phyloP scores from a whole-genome alignment of 2,797 vertebrate genomes.

The Spondyliosoma cantharus region DNA sequence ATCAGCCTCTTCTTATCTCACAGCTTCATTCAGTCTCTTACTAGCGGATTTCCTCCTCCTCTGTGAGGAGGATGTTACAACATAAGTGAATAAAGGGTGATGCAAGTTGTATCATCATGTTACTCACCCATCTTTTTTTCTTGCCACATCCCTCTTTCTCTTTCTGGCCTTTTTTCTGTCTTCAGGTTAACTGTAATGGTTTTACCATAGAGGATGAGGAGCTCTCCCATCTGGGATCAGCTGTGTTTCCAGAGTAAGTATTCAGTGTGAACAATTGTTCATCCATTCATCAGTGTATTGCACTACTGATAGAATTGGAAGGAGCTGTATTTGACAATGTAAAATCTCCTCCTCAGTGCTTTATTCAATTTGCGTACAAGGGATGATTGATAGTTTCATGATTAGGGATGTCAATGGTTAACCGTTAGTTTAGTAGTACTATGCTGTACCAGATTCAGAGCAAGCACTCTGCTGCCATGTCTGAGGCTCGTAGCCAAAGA shows the following conservation, averaged over 20 bases:
- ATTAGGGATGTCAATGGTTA: too few relatives aligned
- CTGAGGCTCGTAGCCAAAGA: too few relatives aligned
- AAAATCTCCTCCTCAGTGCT: neutral
- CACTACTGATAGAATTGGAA: neutral
- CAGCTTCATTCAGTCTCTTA: slow-evolving; percentile 44
- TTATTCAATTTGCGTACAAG: too few relatives aligned
- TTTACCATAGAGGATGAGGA: slow-evolving; percentile 99
- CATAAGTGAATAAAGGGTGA: slow-evolving; percentile 3
- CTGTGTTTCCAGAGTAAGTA: slow-evolving; percentile 95
- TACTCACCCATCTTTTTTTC: slow-evolving; percentile 12
- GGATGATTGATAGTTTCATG: too few relatives aligned
- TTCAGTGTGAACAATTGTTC: neutral
- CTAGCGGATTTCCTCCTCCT: slow-evolving; percentile 36
- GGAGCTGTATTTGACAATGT: neutral
- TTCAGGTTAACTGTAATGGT: slow-evolving; percentile 97
- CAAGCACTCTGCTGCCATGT: too few relatives aligned
- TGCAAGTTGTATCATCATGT: slow-evolving; percentile 19
- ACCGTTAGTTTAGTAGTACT: too few relatives aligned
- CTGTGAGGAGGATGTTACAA: slow-evolving; percentile 14
- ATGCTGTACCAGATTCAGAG: too few relatives aligned
- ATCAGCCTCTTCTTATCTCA: slow-evolving; percentile 32
- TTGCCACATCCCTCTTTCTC: neutral
- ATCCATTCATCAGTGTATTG: neutral
- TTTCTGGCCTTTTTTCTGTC: slow-evolving; percentile 3
- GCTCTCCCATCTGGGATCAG: slow-evolving; percentile 96